Percentiles rank a stretch among this genome's conserved stretches.
phyloP scores from a whole-genome alignment of 2,888 invertebrate species.

The Athrips mouffetella region DNA sequence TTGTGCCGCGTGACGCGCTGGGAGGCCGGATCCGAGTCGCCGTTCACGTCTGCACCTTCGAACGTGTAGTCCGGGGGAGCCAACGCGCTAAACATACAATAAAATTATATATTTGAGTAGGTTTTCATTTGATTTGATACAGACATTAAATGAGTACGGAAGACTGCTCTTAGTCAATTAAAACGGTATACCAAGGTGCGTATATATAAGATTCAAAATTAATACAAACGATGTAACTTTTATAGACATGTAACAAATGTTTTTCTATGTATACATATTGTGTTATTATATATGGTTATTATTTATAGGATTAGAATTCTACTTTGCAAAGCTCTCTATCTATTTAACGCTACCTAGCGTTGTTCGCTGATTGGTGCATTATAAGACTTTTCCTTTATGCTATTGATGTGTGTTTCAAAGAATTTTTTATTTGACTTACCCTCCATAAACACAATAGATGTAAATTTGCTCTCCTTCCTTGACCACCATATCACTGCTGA shows the following conservation, averaged over 20 bases:
- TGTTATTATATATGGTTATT: no score
- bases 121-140: background rate
- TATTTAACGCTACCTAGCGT: no score
- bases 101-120: no score
- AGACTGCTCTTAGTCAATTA: background rate
- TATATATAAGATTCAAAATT: no score
- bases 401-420: no score
- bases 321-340: no score
- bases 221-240: no score
- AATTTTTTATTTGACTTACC: conserved; percentile 47
- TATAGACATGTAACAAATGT: no score
- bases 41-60: conserved; percentile 48
- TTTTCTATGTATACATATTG: no score
- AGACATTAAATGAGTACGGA: background rate
- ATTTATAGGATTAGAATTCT: no score
- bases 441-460: conserved; percentile 64
- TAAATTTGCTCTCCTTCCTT: conserved; percentile 45
- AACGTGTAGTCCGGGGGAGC: conserved; percentile 59
- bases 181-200: background rate
- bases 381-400: no score
- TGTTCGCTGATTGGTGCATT: no score
- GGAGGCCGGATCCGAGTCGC: conserved; percentile 25
- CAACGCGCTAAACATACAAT: conserved; percentile 42
- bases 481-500: conserved; percentile 45
- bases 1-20: conserved; percentile 59